These are phyloP conservation scores for Lamellibrachia luymesi DNA, from an alignment of 1,140 invertebrate species.

Conservation along the genomic window DNA sequence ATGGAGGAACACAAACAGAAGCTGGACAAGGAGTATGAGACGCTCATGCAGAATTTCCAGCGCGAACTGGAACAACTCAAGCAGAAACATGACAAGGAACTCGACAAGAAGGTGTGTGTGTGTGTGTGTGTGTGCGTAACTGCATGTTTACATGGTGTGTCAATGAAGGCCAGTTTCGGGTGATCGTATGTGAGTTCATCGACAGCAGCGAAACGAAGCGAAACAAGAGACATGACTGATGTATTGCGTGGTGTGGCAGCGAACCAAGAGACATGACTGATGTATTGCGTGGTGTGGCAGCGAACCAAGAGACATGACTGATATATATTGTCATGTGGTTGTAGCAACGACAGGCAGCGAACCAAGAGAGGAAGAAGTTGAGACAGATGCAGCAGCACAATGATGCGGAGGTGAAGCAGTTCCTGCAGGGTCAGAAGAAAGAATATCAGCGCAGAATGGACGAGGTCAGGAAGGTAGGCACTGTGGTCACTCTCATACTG, in stretches of 20 bases:
- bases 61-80: conserved; percentile 89
- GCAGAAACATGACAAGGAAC: conserved; percentile 82
- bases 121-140: not conserved
- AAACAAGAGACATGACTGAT: no score
- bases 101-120: conserved; percentile 62
- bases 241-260: no score
- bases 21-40: conserved; percentile 96
- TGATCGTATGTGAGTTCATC: not conserved
- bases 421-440: conserved; percentile 88
- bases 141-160: no score
- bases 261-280: not conserved
- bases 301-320: no score
- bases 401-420: conserved; percentile 84
- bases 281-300: no score
- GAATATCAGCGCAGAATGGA: conserved; percentile 99
- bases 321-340: not conserved
- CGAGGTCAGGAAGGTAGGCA: conserved; percentile 70
- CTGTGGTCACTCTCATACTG: not conserved
- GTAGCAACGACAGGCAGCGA: conserved; percentile 69
- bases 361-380: conserved; percentile 86
- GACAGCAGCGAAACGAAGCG: no score
- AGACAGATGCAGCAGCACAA: conserved; percentile 89
- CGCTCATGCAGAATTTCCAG: conserved; percentile 82
- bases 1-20: conserved; percentile 94
- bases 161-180: no score